phyloP scores from a whole-genome alignment of 92 coral and sea anemone species.

The Bergia sp. region DNA sequence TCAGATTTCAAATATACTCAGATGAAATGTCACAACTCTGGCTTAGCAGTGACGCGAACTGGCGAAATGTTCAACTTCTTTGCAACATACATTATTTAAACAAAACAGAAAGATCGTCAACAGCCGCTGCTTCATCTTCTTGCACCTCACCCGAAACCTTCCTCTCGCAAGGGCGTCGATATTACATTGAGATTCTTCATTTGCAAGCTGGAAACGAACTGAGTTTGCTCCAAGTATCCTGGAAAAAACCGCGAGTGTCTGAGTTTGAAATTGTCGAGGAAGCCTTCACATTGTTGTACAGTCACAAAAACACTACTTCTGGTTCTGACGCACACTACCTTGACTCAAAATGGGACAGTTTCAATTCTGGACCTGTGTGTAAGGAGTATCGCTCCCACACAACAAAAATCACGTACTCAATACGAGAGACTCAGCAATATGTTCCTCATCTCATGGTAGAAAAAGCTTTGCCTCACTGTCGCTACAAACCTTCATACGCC shows the following conservation, averaged over 20 bases:
- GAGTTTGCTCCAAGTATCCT: conserved; percentile 58
- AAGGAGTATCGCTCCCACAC: background rate
- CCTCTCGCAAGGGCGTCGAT: conserved; percentile 46
- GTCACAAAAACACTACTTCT: background rate
- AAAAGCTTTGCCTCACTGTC: conserved; percentile 12
- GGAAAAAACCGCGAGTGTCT: conserved; percentile 63
- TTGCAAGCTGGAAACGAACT: conserved; percentile 20
- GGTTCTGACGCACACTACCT: background rate
- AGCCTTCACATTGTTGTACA: background rate
- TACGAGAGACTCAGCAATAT: background rate
- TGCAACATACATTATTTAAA: conserved; percentile 49
- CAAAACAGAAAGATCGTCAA: conserved; percentile 3
- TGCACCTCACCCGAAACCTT: conserved; percentile 56
- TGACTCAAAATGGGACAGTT: background rate
- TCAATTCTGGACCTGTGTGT: conserved; percentile 13
- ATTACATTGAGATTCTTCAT: conserved; percentile 72
- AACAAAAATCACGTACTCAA: too few relatives aligned
- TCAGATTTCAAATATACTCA: conserved; percentile 37
- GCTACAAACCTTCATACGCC: conserved; percentile 26
- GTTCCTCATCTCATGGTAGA: background rate
- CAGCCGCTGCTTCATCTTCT: background rate
- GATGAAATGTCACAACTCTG: conserved; percentile 40
- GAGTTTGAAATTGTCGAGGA: conserved; percentile 53
- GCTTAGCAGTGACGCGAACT: conserved; percentile 52
- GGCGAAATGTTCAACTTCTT: conserved; percentile 53